These are phyloP conservation scores for Caenorhabditis sp. DNA, from an alignment of 2,888 invertebrate species.

Conservation along the genomic window DNA sequence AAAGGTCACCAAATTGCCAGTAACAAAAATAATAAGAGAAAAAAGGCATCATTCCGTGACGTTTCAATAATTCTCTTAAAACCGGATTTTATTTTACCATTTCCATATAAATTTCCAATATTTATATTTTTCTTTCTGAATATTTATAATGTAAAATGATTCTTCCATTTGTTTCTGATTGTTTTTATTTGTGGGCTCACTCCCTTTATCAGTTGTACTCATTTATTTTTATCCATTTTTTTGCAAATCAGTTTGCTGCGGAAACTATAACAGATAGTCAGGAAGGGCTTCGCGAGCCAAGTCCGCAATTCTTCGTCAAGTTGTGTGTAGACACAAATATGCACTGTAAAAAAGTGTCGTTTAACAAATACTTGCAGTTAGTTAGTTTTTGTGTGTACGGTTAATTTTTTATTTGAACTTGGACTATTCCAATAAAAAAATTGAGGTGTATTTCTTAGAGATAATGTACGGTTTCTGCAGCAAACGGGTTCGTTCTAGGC, in stretches of 20 bases:
- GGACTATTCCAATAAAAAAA: too few species aligned
- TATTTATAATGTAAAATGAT: too few species aligned
- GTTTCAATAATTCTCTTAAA: background rate
- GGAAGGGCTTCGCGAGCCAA: too few species aligned
- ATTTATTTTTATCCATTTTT: background rate
- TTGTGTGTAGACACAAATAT: constrained; percentile 4
- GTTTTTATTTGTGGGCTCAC: too few species aligned
- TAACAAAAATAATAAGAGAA: background rate
- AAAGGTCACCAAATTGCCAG: background rate
- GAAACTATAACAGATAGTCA: constrained; percentile 29
- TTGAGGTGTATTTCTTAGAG: too few species aligned
- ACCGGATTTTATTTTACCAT: background rate
- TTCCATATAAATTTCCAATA: too few species aligned
- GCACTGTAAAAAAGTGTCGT: too few species aligned
- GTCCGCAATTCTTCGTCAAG: constrained; percentile 34
- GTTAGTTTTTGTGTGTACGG: too few species aligned
- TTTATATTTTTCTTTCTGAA: background rate
- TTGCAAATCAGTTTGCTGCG: constrained; percentile 11
- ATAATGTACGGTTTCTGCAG: constrained; percentile 56
- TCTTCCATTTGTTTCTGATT: too few species aligned
- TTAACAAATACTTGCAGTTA: too few species aligned
- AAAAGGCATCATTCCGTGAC: background rate
- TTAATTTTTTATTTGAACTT: too few species aligned
- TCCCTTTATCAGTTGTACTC: too few species aligned
- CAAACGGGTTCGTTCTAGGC: constrained; percentile 48